Base-by-base conservation (phyloP, 2,888 invertebrate genomes). In the Oscheius sp. region DNA sequence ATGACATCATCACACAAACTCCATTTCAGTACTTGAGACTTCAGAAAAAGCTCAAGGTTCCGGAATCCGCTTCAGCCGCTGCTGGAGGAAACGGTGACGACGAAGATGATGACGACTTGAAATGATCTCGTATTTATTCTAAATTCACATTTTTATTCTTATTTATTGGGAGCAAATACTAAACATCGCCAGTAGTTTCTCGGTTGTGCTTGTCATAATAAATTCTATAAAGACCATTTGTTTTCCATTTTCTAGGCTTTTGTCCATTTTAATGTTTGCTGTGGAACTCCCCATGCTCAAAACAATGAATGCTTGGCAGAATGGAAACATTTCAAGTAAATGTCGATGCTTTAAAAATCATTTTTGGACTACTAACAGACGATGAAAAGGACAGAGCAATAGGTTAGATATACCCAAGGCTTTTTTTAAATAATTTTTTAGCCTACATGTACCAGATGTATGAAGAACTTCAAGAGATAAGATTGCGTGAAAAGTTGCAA, bases 1-100 rank as follows among this genome's bases (percentile, higher is more conserved):
- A 35, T 35, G 35, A 35, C 9, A 35, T 35, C 35, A 35, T 35
- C 3, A 9, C 5, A 35, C 35, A 35, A 6, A 35, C 9, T 35
- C 35, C 9, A 35, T 74, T 77, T 63, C 71, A 82, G 78, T 86
- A 80, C 63, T 76, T 86, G 1, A 79, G 85, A 9, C 64, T 86
- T 21, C 77, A 80, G 69, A 84, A 83, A 61, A 75, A 77, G 35
- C 56, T 84, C 74, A 80, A 84, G 56, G 81, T 76, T 7, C 79
- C 79, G 0, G 56, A 56, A 1, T 59, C 56, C 25, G 49, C 3
- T 1, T n/a, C n/a, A n/a, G 63, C 59, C 25, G 74, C 49, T 9
- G 72, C 21, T 55, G 70, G 53, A 49, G 76, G 21, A 13, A 23
- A 58, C 2, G 79, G 76, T 9, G 80, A 77, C 16, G 80, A 82